phyloP scores from a whole-genome alignment of 37 sponge, comb jelly and placozoan genomes.

The Theonella swinhoei region DNA sequence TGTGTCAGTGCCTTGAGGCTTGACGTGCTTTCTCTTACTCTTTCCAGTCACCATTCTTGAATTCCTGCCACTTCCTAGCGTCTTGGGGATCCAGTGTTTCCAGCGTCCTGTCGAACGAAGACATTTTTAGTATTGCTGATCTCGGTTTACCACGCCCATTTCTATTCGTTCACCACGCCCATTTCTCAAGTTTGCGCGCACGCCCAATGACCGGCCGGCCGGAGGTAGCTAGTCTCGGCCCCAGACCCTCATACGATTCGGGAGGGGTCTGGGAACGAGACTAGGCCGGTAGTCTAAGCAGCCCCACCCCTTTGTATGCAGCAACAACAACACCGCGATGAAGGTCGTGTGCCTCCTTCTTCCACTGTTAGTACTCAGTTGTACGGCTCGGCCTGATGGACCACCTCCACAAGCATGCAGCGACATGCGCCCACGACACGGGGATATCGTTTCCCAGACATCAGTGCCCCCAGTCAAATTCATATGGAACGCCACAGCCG shows the following conservation, averaged over 20 bases:
- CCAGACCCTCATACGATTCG: too few species aligned
- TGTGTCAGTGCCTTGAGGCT: too few species aligned
- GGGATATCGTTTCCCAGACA: background rate
- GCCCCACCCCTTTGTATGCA: background rate
- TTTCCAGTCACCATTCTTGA: slow-evolving; percentile 48
- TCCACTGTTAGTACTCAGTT: background rate
- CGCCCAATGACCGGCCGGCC: too few species aligned
- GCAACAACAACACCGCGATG: background rate
- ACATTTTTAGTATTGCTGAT: background rate
- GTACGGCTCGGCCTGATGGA: background rate
- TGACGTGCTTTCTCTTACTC: slow-evolving; percentile 6
- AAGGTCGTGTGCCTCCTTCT: background rate
- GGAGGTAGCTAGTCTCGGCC: too few species aligned
- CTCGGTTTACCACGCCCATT: background rate
- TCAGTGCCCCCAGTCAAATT: background rate
- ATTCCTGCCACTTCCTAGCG: slow-evolving; percentile 31
- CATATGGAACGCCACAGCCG: background rate
- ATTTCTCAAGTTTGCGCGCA: too few species aligned
- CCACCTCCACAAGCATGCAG: background rate
- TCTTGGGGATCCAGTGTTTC: slow-evolving; percentile 13
- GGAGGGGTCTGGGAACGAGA: too few species aligned
- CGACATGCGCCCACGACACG: background rate
- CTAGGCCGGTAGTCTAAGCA: too few species aligned
- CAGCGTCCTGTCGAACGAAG: background rate
- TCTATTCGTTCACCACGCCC: background rate